Conservation (phyloP, 2,797 vertebrate genomes). For the Pseudochaenichthys georgianus region DNA sequence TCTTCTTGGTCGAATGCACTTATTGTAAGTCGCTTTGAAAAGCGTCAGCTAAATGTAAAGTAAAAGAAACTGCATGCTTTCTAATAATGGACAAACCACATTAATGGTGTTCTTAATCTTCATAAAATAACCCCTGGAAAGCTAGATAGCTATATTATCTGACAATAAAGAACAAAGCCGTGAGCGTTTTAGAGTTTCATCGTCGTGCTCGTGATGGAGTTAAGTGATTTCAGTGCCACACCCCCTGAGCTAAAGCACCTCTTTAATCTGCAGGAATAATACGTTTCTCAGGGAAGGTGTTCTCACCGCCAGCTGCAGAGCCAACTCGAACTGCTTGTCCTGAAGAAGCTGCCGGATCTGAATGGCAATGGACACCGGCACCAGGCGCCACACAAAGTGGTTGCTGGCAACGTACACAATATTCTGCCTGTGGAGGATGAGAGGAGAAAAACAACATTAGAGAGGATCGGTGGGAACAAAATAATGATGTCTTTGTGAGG, state of each 20-base stretch:
- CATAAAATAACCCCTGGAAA: conserved; percentile 4
- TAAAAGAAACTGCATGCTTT: not conserved
- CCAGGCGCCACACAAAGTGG: conserved; percentile 99
- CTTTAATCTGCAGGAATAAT: conserved; percentile 46
- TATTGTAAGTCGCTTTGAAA: too few species aligned
- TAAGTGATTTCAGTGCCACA: conserved; percentile 26
- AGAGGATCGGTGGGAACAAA: not conserved
- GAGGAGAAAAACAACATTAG: conserved; percentile 17
- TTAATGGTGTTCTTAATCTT: conserved; percentile 1
- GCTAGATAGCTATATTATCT: not conserved
- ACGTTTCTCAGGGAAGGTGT: conserved; percentile 4
- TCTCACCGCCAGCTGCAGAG: conserved; percentile 96
- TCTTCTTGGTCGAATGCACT: too few species aligned
- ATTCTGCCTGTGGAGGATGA: conserved; percentile 85
- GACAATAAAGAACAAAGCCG: not conserved
- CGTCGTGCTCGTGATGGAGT: conserved; percentile 35
- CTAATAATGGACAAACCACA: not conserved
- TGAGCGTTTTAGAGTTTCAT: conserved; percentile 15
- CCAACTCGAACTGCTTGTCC: conserved; percentile 99
- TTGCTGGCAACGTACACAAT: conserved; percentile 98
- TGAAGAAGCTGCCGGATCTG: conserved; percentile 98
- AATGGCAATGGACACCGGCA: conserved; percentile 95
- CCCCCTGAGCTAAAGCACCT: conserved; percentile 26
- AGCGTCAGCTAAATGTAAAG: too few species aligned
- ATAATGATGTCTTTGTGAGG: conserved; percentile 5